Evolutionary conservation across 1,140 invertebrate genomes (phyloP).

Genomic region (Lasaia peninsularis): DNA sequence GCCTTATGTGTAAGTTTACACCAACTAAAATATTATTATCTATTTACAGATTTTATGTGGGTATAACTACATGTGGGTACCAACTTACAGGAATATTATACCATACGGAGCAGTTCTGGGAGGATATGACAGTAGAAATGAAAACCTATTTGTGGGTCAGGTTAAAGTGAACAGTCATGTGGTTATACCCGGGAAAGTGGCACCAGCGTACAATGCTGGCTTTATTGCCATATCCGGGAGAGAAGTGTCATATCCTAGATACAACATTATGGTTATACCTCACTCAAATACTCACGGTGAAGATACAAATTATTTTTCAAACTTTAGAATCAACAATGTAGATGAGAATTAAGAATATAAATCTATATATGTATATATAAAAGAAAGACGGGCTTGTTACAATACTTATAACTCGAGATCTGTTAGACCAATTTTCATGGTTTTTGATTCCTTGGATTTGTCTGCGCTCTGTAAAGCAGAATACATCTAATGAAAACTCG

Average conservation of each 20-base stretch:
- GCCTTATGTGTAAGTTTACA: too few species aligned
- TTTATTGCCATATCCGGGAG: constrained; percentile 77
- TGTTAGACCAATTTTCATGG: too few species aligned
- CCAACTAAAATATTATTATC: background rate
- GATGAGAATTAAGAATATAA: background rate
- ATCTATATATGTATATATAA: too few species aligned
- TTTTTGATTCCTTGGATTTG: too few species aligned
- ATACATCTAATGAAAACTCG: too few species aligned
- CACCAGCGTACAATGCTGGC: constrained; percentile 64
- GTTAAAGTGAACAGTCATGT: constrained; percentile 80
- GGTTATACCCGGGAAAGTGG: constrained; percentile 85
- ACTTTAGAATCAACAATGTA: background rate
- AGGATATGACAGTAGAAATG: constrained; percentile 41
- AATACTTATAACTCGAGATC: too few species aligned
- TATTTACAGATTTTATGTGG: constrained; percentile 38
- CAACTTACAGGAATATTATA: constrained; percentile 23
- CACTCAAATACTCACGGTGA: background rate
- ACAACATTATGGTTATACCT: background rate
- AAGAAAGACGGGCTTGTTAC: too few species aligned
- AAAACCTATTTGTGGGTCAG: constrained; percentile 83
- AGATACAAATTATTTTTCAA: background rate
- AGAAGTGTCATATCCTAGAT: background rate
- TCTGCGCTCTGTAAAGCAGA: too few species aligned
- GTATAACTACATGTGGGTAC: constrained; percentile 36
- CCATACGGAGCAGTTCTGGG: constrained; percentile 32